These are phyloP conservation scores for Tichodroma muraria DNA, from an alignment of 2,113 vertebrate species.

Conservation along the genomic window DNA sequence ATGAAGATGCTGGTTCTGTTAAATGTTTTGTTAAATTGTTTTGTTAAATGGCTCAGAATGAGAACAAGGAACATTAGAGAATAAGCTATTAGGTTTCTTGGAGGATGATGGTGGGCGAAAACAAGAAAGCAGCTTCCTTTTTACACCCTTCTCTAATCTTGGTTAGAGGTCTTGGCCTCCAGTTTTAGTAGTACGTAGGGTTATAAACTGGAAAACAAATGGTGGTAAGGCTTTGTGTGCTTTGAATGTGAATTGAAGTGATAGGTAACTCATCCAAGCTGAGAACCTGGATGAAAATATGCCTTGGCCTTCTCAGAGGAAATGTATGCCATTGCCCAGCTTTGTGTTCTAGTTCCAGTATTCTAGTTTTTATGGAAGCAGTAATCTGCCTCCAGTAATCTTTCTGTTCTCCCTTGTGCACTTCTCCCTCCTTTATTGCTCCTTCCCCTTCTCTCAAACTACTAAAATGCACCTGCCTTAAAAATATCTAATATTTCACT, in stretches of 20 bases:
- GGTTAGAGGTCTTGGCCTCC: background rate
- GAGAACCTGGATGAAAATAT: background rate
- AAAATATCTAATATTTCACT: background rate
- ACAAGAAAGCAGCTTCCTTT: background rate
- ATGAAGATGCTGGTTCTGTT: background rate
- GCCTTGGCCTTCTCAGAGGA: background rate
- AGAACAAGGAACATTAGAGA: background rate
- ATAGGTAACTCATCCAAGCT: background rate
- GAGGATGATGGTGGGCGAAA: background rate
- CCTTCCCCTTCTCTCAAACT: background rate
- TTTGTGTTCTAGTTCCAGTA: background rate
- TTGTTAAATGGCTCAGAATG: background rate
- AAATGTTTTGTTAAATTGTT: background rate
- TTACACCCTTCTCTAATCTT: background rate
- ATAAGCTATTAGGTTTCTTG: background rate
- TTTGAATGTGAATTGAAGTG: background rate
- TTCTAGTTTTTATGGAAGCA: background rate
- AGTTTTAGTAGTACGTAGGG: background rate
- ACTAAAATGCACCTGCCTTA: background rate
- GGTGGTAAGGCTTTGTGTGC: background rate
- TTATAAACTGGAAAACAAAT: background rate
- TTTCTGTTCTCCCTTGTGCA: background rate
- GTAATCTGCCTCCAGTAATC: background rate
- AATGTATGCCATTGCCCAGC: background rate
- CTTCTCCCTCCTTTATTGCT: background rate